Evolutionary conservation across 2,797 vertebrate species (phyloP), one percentile per base, ranked within the genome.

Genomic region (Mustela erminea): DNA sequence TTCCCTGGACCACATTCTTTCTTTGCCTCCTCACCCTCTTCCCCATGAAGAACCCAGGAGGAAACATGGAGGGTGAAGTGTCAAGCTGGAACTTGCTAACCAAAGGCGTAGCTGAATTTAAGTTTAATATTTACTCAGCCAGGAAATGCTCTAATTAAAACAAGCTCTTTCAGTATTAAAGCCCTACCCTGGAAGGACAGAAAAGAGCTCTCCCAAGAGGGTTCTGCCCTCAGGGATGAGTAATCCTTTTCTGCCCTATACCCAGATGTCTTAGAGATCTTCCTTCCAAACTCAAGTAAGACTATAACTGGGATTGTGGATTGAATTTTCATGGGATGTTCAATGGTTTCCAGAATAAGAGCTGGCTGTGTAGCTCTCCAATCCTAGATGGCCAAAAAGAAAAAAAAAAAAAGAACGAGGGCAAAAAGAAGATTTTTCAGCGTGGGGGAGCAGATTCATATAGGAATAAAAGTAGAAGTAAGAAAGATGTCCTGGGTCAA

Each of bases 81-180:
- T 97, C 95, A 91, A 90, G 96, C 62, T 94, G n/a, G 84, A 46
- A 87, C 94, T 97, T 94, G 85, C 82, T 96, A 94, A 97, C 93
- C 95, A 91, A 0, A 25, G 93, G 85, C 23, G 7, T 96, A 98
- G 94, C 94, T 97, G 85, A 96, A 97, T 29, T 98, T 95, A 96
- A 97, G 52, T 96, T 98, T 97, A 97, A 97, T 96, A 98, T 97
- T 98, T 98, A 98, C 96, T 97, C 60, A 98, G 75, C 87, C 97
- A 98, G 93, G 96, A 98, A 98, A 94, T 93, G 74, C 60, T 96
- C 93, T 97, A 89, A 96, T 98, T 98, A 98, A 98, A 93, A 92
- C 58, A 97, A 83, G 98, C 32, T 96, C 95, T 98, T 98, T 97
- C 62, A 98, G 83, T 97, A 90, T 95, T 98, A 94, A 95, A 94